Evolutionary conservation across 2,797 vertebrate species (phyloP), one percentile per base, ranked within the genome.

Genomic region (Xyrichtys novacula): DNA sequence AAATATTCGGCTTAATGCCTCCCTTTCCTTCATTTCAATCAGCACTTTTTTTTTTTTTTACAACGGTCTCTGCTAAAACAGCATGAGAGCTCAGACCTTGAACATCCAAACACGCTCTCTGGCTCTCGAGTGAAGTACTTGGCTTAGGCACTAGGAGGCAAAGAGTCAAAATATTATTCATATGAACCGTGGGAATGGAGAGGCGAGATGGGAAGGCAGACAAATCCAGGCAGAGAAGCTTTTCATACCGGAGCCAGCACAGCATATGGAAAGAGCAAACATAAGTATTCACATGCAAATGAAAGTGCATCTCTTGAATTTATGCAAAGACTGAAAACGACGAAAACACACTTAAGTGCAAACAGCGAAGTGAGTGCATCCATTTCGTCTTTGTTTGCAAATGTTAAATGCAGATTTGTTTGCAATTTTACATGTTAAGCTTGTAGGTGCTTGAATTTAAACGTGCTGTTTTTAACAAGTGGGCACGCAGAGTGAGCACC

Each of bases 231-330:
- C 16, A 32, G 47, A 46, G 28, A 31, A 59, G 48, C 23, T 36
- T 64, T 71, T 62, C 55, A 73, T 50, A 57, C 40, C 32, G 57
- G 39, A 32, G 29, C 19, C 52, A 40, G 19, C 7, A 1, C 15
- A 7, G 34, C 49, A 17, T 49, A 69, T 20, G 52, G 56, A 78
- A 53, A 25, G 53, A 76, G 75, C 19, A 56, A 54, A 78, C 74
- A 36, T 43, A 88, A 55, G 74, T 19, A 85, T 81, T 84, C 50
- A 78, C 44, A 88, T 88, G 84, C 82, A 90, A 92, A 93, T 84
- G 36, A 15, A 26, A 77, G 71, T 64, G 44, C 47, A 74, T 84
- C 73, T 80, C 60, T 67, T 46, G 4, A 85, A 88, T 88, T 76
- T 76, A 89, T 85, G 77, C 50, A 67, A 74, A 77, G 23, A 66